Percentiles rank a stretch among this genome's conserved stretches.
These are phyloP conservation scores for Emydocephalus ijimae DNA, from an alignment of 2,113 vertebrate species.

Conservation along the genomic window DNA sequence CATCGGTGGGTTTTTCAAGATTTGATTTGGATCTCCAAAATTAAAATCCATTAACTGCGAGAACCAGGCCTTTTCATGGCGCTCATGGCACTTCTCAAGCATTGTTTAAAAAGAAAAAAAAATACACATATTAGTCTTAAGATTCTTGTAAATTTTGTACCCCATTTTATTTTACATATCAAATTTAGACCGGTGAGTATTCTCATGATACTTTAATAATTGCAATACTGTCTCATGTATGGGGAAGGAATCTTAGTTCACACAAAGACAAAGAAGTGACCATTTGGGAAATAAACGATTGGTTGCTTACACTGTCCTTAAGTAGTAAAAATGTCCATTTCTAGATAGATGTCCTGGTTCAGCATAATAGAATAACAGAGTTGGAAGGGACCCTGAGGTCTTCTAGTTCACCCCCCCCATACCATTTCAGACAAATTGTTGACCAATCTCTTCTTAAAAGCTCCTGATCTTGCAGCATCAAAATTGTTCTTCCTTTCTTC, in stretches of 20 bases:
- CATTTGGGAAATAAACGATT: not conserved
- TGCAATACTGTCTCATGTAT: not conserved
- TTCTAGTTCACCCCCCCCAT: not conserved
- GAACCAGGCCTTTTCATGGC: no score
- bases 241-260: not conserved
- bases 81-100: not conserved
- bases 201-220: not conserved
- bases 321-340: not conserved
- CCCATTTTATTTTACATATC: not conserved
- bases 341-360: not conserved
- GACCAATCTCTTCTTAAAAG: not conserved
- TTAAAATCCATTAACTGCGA: not conserved
- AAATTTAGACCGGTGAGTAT: not conserved
- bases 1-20: not conserved
- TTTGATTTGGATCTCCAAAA: not conserved
- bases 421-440: not conserved
- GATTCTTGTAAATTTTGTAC: not conserved
- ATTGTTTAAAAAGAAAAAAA: not conserved
- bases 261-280: no score
- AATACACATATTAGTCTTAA: not conserved
- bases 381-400: not conserved
- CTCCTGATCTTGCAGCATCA: not conserved
- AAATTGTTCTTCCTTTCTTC: not conserved
- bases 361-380: not conserved
- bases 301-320: not conserved